Evolutionary conservation across 2,797 vertebrate species (phyloP).

Genomic region (Sebastes wilsoni): DNA sequence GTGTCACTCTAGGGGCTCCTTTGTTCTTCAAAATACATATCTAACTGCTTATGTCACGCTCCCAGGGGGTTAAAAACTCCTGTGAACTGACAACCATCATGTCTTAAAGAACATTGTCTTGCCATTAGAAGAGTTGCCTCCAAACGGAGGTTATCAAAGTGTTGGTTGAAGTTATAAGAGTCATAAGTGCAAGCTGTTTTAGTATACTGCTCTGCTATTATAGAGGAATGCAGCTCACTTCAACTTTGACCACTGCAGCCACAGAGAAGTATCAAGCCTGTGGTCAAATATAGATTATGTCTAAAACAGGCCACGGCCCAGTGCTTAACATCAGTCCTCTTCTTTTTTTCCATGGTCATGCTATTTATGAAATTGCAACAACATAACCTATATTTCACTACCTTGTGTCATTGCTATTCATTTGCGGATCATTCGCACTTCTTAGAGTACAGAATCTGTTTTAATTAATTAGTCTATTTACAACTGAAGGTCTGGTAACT

Average conservation of each 20-base stretch:
- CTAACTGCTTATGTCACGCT: constrained; percentile 66
- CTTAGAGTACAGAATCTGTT: background rate
- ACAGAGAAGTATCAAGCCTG: constrained; percentile 56
- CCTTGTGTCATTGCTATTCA: constrained; percentile 3
- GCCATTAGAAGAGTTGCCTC: constrained; percentile 21
- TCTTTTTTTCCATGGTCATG: constrained; percentile 7
- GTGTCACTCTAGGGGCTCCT: constrained; percentile 51
- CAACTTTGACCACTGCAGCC: constrained; percentile 46
- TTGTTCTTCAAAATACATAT: constrained; percentile 75
- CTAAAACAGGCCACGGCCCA: constrained; percentile 52
- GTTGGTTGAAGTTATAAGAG: constrained; percentile 42
- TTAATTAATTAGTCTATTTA: background rate
- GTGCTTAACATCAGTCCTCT: constrained; percentile 12
- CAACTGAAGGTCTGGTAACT: background rate
- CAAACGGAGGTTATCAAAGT: constrained; percentile 57
- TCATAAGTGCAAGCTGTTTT: constrained; percentile 51
- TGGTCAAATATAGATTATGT: constrained; percentile 65
- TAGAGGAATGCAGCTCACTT: constrained; percentile 50
- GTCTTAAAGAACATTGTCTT: constrained; percentile 32
- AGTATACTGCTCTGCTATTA: constrained; percentile 47
- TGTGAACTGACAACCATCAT: constrained; percentile 38
- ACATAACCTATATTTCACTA: constrained; percentile 9
- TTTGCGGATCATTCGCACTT: background rate
- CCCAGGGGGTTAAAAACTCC: constrained; percentile 40
- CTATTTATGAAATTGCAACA: constrained; percentile 25